A percentile compares a stretch with the other conserved stretches of the same genome.
Evolutionary conservation across 1,140 invertebrate species (phyloP).

Genomic region (Plodia interpunctella): DNA sequence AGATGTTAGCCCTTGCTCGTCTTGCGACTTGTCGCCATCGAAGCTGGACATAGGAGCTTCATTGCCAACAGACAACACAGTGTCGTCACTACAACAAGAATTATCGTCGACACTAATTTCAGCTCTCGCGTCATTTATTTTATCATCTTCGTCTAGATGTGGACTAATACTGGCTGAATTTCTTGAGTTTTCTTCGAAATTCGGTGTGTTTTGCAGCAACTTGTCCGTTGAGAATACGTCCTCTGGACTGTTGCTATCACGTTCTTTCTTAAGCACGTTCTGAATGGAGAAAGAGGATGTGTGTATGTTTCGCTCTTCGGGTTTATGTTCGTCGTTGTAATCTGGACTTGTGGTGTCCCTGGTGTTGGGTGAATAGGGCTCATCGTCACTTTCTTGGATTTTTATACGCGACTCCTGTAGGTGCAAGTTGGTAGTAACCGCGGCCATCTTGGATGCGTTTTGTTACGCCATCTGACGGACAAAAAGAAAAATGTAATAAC

Average conservation of each 20-base stretch:
- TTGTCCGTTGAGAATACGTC: constrained; percentile 75
- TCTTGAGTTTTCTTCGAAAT: constrained; percentile 54
- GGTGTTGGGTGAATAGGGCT: constrained; percentile 55
- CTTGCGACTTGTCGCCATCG: constrained; percentile 37
- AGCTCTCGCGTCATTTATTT: constrained; percentile 41
- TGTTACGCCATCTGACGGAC: constrained; percentile 61
- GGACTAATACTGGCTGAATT: constrained; percentile 52
- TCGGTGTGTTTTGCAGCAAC: constrained; percentile 67
- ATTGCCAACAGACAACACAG: constrained; percentile 82
- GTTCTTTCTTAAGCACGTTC: constrained; percentile 72
- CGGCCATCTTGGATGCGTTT: constrained; percentile 46
- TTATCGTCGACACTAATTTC: constrained; percentile 71
- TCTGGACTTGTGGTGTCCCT: constrained; percentile 59
- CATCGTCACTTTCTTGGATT: constrained; percentile 67
- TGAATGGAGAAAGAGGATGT: constrained; percentile 71
- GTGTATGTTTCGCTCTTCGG: constrained; percentile 46
- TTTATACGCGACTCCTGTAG: constrained; percentile 56
- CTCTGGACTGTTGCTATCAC: constrained; percentile 68
- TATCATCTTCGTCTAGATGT: constrained; percentile 48
- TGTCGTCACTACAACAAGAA: constrained; percentile 81
- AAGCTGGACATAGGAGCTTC: constrained; percentile 69
- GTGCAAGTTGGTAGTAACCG: constrained; percentile 54
- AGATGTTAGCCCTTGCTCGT: constrained; percentile 59
- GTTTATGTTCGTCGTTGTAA: constrained; percentile 52
- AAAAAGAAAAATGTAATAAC: constrained; percentile 21